Evolutionary conservation across 2,113 vertebrate species (phyloP), one percentile per base, ranked within the genome.

Genomic region (Manacus vitellinus): DNA sequence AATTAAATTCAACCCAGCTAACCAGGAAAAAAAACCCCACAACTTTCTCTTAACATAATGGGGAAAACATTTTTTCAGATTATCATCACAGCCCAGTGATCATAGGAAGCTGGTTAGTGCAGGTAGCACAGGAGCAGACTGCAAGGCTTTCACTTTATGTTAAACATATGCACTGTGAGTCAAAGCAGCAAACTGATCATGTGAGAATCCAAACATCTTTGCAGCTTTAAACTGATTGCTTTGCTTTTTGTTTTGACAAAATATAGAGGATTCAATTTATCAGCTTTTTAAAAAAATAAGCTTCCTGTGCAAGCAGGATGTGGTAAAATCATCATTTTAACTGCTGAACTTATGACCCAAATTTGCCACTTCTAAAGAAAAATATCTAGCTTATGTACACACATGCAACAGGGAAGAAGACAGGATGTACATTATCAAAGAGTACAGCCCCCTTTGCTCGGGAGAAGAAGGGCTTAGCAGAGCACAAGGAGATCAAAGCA

Each of bases 241-340:
- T 70, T 79, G 37, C 66, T 78, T 73, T 91, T 89, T 78, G 37
- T 76, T 92, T 92, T 90, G 63, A 85, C 86, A 58, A 88, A 93
- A 91, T 66, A 63, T 61, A 46, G 44, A 83, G 63, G 43, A 68
- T 39, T 73, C 51, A 84, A 76, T 25, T 76, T 93, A 85, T 4
- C 86, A 65, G 30, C 27, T 91, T 86, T 33, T 24, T 12, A 59
- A 94, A 89, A 89, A 95, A 95, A 41, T 4, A 85, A 89, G 31
- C 59, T 78, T 92, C 85, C 89, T 85, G 81, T 21, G 13, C 65
- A 96, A 71, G 84, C 47, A 92, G 83, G 84, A 95, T 73, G 78
- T 81, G 80, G 73, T 52, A 88, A 73, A 79, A 92, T 31, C 59
- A 80, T 92, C 41, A 72, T 74, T 95, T 87, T 84, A 85, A 76